Conservation (phyloP, 1,140 invertebrate species). For the Achatina immaculata region DNA sequence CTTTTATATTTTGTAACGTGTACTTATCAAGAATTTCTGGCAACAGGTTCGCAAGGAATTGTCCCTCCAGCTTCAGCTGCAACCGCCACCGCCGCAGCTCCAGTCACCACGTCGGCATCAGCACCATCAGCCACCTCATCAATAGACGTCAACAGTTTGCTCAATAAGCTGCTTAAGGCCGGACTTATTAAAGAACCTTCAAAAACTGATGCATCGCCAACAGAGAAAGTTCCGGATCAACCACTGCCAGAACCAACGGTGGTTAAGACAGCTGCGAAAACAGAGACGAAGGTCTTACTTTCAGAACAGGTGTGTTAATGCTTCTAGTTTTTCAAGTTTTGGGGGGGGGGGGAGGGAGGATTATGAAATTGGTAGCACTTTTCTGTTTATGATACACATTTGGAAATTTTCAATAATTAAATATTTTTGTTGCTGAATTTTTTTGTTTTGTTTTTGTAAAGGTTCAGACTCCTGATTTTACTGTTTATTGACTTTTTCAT, state of each 20-base stretch:
- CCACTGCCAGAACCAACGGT: neutral
- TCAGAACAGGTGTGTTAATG: neutral
- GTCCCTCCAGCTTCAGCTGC: neutral
- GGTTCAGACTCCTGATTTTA: too few species aligned
- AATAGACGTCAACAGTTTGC: constrained; percentile 85
- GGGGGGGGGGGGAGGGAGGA: too few species aligned
- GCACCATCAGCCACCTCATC: constrained; percentile 35
- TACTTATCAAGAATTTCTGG: neutral
- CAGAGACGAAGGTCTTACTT: neutral
- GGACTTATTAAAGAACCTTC: constrained; percentile 79
- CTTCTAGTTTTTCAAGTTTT: too few species aligned
- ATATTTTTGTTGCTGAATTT: too few species aligned
- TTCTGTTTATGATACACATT: too few species aligned
- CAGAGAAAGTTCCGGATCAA: neutral
- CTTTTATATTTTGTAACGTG: too few species aligned
- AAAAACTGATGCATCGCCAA: neutral
- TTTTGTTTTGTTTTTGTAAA: too few species aligned
- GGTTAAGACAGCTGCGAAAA: neutral
- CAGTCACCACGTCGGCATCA: neutral
- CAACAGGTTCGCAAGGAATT: neutral
- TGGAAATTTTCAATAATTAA: too few species aligned
- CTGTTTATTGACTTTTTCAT: too few species aligned
- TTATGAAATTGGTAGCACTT: too few species aligned
- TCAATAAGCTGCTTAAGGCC: constrained; percentile 84
- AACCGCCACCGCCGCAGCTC: neutral